phyloP scores from a whole-genome alignment of 2,797 vertebrate genomes.

The Megalops cyprinoides region DNA sequence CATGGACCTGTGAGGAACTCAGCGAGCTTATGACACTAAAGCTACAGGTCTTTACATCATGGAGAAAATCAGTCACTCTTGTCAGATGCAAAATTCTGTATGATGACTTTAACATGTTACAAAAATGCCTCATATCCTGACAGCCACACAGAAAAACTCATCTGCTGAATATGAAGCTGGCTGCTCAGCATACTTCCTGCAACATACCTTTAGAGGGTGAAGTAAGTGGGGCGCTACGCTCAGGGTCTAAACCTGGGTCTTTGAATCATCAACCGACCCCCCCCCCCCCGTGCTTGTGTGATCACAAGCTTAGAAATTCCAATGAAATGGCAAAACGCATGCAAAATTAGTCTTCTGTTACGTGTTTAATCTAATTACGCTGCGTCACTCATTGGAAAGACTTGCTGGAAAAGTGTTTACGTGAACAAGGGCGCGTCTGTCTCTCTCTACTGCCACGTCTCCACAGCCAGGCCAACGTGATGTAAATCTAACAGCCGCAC shows the following conservation, averaged over 20 bases:
- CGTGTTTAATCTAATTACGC: not conserved
- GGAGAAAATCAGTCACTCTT: not conserved
- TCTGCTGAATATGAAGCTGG: not conserved
- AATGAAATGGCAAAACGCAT: not conserved
- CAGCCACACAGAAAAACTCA: not conserved
- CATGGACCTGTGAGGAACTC: not conserved
- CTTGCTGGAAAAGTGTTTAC: too few relatives aligned
- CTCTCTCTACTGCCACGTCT: not conserved
- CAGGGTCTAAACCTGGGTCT: not conserved
- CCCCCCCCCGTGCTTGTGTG: not conserved
- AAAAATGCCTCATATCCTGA: conserved; percentile 3
- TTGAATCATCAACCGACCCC: too few relatives aligned
- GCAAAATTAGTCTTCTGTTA: not conserved
- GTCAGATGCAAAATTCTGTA: not conserved
- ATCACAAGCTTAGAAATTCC: not conserved
- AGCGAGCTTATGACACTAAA: not conserved
- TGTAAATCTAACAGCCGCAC: not conserved
- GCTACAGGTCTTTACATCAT: not conserved
- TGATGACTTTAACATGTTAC: not conserved
- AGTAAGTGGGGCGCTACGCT: not conserved
- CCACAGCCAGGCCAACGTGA: too few relatives aligned
- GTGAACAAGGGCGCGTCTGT: not conserved
- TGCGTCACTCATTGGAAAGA: not conserved
- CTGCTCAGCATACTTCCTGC: not conserved
- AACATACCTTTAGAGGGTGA: not conserved